Percentiles rank a stretch among this genome's conserved stretches.
Conservation (phyloP, 2,888 invertebrate genomes). For the Lymantria dispar region DNA sequence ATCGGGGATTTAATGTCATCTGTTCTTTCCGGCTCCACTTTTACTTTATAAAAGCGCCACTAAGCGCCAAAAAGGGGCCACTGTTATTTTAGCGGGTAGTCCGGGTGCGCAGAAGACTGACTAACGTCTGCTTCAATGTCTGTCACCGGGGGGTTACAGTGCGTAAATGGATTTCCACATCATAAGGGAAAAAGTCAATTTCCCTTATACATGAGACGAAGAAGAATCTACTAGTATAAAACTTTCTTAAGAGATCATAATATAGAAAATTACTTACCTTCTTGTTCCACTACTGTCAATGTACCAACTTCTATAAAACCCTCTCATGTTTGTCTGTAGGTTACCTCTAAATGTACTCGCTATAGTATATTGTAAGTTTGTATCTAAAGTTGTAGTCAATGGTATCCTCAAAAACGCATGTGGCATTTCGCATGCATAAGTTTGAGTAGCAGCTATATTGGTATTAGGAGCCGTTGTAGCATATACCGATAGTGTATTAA, state of each 20-base stretch:
- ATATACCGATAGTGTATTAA: slow-evolving; percentile 61
- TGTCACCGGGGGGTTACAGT: no score
- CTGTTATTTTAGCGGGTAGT: no score
- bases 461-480: background rate
- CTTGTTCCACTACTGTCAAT: slow-evolving; percentile 79
- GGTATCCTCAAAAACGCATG: slow-evolving; percentile 55
- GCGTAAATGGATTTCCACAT: no score
- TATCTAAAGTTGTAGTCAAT: slow-evolving; percentile 30
- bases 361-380: slow-evolving; percentile 79
- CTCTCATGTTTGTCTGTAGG: slow-evolving; percentile 87
- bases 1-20: no score
- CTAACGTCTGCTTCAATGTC: no score
- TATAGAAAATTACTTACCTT: slow-evolving; percentile 38
- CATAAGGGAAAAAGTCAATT: no score
- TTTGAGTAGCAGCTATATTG: slow-evolving; percentile 36
- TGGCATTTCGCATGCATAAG: slow-evolving; percentile 46
- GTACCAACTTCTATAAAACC: slow-evolving; percentile 92
- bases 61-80: no score
- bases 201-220: no score
- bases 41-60: no score
- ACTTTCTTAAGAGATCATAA: background rate
- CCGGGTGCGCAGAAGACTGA: no score
- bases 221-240: no score
- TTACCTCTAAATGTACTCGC: slow-evolving; percentile 85
- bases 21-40: no score